Percentiles rank a stretch among this genome's conserved stretches.
Evolutionary conservation across 2,113 vertebrate species (phyloP).

Genomic region (Syngnathus floridae): DNA sequence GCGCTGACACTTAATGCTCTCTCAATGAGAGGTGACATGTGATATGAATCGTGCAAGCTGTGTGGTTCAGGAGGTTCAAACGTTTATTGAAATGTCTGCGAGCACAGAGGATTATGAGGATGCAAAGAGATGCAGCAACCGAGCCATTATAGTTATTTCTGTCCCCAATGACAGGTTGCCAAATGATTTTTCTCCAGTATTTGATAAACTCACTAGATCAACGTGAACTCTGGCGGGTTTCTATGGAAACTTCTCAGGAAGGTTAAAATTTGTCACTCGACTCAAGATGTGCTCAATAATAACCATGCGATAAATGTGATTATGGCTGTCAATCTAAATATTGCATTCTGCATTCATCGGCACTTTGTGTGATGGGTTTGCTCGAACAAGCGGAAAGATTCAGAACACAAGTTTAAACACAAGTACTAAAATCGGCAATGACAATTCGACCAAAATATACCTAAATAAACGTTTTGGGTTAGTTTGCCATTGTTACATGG

Average conservation of each 20-base stretch:
- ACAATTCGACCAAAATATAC: not conserved
- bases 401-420: not conserved
- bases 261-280: conserved; percentile 58
- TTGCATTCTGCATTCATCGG: not conserved
- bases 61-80: conserved; percentile 63
- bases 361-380: not conserved
- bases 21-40: conserved; percentile 65
- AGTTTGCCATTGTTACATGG: not conserved
- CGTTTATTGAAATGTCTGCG: conserved; percentile 63
- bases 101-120: conserved; percentile 67
- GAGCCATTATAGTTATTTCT: conserved; percentile 69
- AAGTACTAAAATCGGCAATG: not conserved
- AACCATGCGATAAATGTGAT: not conserved
- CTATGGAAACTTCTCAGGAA: conserved; percentile 73
- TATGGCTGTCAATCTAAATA: not conserved
- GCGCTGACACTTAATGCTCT: conserved; percentile 61
- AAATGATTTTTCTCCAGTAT: conserved; percentile 58
- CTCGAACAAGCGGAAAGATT: not conserved
- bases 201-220: conserved; percentile 70
- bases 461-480: not conserved
- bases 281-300: conserved; percentile 36
- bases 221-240: conserved; percentile 69
- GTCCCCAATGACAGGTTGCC: conserved; percentile 66
- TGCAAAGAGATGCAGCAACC: conserved; percentile 66
- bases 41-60: conserved; percentile 63